Conservation (phyloP, 2,797 vertebrate genomes). For the Chromis chromis region DNA sequence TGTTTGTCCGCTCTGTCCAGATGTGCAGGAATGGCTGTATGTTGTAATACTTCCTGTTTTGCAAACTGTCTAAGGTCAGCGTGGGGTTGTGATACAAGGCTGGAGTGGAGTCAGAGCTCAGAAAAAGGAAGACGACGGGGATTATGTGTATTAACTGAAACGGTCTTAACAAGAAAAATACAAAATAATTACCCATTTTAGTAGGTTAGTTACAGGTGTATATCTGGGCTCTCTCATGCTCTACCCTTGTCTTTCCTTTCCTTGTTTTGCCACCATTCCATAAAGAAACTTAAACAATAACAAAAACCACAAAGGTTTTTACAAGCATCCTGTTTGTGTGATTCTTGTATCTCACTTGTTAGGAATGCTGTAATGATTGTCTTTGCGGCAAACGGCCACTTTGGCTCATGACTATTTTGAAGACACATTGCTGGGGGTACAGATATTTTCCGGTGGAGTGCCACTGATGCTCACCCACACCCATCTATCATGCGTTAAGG, state of each 20-base stretch:
- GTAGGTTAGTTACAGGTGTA: not conserved
- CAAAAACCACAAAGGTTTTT: constrained; percentile 36
- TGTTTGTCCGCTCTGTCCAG: constrained; percentile 70
- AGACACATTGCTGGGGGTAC: not conserved
- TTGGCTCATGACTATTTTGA: constrained; percentile 13
- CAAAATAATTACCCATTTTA: not conserved
- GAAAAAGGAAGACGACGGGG: not conserved
- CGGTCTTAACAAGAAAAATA: constrained; percentile 7
- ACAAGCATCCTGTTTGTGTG: constrained; percentile 51
- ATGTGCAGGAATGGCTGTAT: constrained; percentile 75
- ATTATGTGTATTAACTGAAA: not conserved
- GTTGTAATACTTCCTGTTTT: constrained; percentile 82
- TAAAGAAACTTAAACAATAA: constrained; percentile 14
- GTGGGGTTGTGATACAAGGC: constrained; percentile 34
- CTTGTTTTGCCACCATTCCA: not conserved
- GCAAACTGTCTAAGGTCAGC: constrained; percentile 67
- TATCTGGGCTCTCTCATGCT: not conserved
- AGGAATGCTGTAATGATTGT: constrained; percentile 60
- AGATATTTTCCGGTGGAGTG: constrained; percentile 17
- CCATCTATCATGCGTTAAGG: constrained; percentile 41
- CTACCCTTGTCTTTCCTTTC: not conserved
- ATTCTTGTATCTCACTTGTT: constrained; percentile 31
- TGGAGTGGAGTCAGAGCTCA: constrained; percentile 10
- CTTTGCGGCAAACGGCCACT: constrained; percentile 28
- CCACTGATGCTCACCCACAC: constrained; percentile 18